Evolutionary conservation across 2,797 vertebrate species (phyloP).

Genomic region (Vultur gryphus): DNA sequence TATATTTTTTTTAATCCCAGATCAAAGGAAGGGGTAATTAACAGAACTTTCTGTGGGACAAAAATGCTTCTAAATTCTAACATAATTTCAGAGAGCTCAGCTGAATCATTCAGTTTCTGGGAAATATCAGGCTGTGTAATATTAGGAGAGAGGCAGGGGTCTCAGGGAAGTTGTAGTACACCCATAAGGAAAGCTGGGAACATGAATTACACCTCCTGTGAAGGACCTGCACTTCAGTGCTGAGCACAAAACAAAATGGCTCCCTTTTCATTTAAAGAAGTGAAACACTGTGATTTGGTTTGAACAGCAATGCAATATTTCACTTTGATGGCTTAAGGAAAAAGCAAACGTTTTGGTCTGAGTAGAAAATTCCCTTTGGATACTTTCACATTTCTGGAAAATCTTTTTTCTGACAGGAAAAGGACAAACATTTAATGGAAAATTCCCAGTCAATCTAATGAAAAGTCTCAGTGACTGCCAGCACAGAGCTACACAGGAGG

Average conservation of each 20-base stretch:
- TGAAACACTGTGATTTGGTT: background rate
- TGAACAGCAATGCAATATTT: background rate
- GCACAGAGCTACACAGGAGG: background rate
- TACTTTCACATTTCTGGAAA: background rate
- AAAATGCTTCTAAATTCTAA: background rate
- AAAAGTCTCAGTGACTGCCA: background rate
- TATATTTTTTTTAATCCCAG: background rate
- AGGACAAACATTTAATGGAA: constrained; percentile 24
- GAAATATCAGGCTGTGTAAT: background rate
- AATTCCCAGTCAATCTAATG: background rate
- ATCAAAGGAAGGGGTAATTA: background rate
- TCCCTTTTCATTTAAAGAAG: background rate
- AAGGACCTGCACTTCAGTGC: background rate
- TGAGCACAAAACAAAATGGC: background rate
- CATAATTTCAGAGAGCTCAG: background rate
- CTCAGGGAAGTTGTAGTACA: background rate
- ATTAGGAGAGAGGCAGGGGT: background rate
- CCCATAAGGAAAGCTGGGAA: background rate
- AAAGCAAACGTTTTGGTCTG: background rate
- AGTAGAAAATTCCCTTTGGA: constrained; percentile 23
- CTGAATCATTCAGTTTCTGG: background rate
- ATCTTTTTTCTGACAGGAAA: background rate
- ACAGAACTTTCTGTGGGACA: background rate
- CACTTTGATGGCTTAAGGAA: background rate
- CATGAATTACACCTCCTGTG: background rate